Conservation (phyloP, 2,888 invertebrate species). For the Drosophila anceps region DNA sequence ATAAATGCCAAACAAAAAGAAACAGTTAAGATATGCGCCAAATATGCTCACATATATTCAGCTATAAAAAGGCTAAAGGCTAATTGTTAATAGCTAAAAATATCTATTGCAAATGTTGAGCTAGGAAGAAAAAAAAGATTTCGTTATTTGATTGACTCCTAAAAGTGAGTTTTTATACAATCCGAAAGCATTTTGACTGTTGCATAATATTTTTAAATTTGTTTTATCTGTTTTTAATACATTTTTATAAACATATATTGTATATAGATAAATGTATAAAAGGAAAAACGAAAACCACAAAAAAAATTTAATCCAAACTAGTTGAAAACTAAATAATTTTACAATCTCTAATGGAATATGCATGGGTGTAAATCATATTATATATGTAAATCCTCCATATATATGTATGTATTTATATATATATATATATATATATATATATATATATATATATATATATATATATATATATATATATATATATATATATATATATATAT, state of each 20-base stretch:
- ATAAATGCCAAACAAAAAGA: not conserved
- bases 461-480: slow-evolving; percentile 8
- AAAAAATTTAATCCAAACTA: slow-evolving; percentile 9
- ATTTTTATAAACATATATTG: slow-evolving; percentile 15
- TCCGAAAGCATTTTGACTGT: not conserved
- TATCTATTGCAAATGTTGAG: not conserved
- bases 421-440: slow-evolving; percentile 11
- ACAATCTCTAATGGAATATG: slow-evolving; percentile 49
- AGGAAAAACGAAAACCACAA: not conserved
- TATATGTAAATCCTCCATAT: slow-evolving; percentile 14
- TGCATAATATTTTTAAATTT: not conserved
- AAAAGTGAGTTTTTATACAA: not conserved
- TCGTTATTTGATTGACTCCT: not conserved
- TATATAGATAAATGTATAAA: slow-evolving; percentile 43
- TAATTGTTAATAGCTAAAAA: not conserved
- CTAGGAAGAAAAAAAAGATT: not conserved
- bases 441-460: slow-evolving; percentile 15
- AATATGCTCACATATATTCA: not conserved
- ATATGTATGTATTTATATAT: slow-evolving; percentile 11
- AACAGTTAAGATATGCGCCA: not conserved
- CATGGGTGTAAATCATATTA: slow-evolving; percentile 35
- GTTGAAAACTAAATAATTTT: slow-evolving; percentile 34
- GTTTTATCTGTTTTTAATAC: slow-evolving; percentile 6
- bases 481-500: slow-evolving; percentile 12
- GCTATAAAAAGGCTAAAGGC: not conserved